These are phyloP conservation scores for Drosophila arizonae DNA, from an alignment of 1,140 invertebrate species.

Conservation along the genomic window DNA sequence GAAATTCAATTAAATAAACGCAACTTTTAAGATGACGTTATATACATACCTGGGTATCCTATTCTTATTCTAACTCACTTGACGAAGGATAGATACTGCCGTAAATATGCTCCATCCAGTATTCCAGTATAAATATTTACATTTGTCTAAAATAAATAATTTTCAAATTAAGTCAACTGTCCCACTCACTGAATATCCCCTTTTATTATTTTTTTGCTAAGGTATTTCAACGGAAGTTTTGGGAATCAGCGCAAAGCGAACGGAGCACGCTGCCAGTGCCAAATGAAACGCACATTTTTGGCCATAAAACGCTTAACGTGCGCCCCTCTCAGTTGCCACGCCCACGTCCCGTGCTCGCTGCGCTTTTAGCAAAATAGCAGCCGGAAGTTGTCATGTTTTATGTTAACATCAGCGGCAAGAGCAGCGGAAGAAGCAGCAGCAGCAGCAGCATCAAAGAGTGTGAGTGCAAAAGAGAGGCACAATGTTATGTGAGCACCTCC, in stretches of 20 bases:
- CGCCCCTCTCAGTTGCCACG: neutral
- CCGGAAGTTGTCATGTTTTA: slow-evolving; percentile 73
- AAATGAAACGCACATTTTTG: slow-evolving; percentile 67
- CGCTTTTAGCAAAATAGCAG: slow-evolving; percentile 27
- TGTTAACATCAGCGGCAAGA: slow-evolving; percentile 55
- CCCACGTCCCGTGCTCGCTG: neutral
- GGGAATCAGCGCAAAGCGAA: slow-evolving; percentile 66
- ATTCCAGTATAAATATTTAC: too few relatives aligned
- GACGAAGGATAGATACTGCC: too few relatives aligned
- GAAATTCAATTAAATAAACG: neutral
- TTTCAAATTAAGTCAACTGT: too few relatives aligned
- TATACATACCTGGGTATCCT: too few relatives aligned
- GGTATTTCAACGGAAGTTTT: slow-evolving; percentile 42
- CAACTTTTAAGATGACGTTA: too few relatives aligned
- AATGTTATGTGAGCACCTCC: slow-evolving; percentile 18
- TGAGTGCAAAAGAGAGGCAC: neutral
- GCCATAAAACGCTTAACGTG: slow-evolving; percentile 73
- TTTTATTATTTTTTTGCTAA: neutral
- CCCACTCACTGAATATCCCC: neutral
- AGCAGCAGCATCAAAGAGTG: neutral
- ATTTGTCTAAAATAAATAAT: too few relatives aligned
- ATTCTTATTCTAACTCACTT: too few relatives aligned
- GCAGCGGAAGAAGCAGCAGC: slow-evolving; percentile 21
- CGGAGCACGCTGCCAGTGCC: slow-evolving; percentile 3
- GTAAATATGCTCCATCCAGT: too few relatives aligned